Conservation (phyloP, 2,888 invertebrate species). For the Sphaeridia pumilis region DNA sequence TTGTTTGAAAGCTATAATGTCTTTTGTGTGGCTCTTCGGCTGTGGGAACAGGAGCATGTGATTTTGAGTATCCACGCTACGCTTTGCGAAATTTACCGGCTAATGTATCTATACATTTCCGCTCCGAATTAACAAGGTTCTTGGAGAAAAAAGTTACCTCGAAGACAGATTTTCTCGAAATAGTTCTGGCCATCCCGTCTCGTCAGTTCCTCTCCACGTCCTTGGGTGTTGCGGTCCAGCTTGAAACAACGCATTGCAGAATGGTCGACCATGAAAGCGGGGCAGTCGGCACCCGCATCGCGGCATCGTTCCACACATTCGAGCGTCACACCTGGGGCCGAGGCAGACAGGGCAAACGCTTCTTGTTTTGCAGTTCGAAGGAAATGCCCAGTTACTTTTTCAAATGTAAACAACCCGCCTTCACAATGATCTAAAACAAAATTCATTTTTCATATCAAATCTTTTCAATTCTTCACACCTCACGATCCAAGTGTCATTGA, state of each 20-base stretch:
- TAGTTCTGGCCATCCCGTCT: slow-evolving; percentile 41
- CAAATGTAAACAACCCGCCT: slow-evolving; percentile 42
- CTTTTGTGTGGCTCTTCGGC: no score
- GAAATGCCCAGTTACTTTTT: slow-evolving; percentile 42
- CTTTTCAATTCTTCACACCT: not conserved
- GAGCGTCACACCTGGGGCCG: slow-evolving; percentile 38
- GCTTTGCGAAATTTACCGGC: no score
- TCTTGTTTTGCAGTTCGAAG: slow-evolving; percentile 41
- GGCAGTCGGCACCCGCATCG: slow-evolving; percentile 41
- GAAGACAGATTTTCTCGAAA: slow-evolving; percentile 43
- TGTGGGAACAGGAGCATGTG: no score
- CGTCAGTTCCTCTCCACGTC: slow-evolving; percentile 40
- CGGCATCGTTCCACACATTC: slow-evolving; percentile 39
- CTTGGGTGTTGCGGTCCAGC: slow-evolving; percentile 42
- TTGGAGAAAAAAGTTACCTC: slow-evolving; percentile 38
- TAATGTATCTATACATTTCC: no score
- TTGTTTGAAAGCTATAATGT: no score
- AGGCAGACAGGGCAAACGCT: slow-evolving; percentile 38
- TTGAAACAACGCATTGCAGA: slow-evolving; percentile 41
- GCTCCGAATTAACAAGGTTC: no score
- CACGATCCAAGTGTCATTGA: not conserved
- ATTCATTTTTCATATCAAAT: not conserved
- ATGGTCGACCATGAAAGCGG: slow-evolving; percentile 42
- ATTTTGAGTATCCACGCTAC: no score
- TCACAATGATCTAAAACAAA: slow-evolving; percentile 40